These are phyloP conservation scores for Otocyon megalotis DNA, from an alignment of 2,113 vertebrate genomes.

Conservation along the genomic window DNA sequence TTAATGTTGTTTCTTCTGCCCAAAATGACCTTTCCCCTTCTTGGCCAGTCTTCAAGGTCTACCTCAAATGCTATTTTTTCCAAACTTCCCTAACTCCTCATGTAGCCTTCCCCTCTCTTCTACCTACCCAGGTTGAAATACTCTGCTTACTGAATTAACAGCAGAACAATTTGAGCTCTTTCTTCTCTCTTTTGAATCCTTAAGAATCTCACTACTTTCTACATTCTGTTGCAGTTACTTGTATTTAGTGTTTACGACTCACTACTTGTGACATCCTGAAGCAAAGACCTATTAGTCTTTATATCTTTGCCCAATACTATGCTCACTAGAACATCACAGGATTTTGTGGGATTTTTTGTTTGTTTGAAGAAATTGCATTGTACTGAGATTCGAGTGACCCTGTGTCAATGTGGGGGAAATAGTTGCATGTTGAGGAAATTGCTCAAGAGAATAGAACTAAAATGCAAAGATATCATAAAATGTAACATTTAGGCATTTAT, in stretches of 20 bases:
- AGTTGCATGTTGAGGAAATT: constrained; percentile 22
- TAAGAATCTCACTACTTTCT: background rate
- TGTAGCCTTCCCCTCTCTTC: background rate
- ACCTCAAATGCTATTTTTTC: background rate
- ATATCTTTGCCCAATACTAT: background rate
- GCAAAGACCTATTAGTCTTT: background rate
- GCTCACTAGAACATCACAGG: background rate
- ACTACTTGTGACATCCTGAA: background rate
- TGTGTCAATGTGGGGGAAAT: background rate
- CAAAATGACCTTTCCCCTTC: background rate
- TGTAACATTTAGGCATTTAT: constrained; percentile 18
- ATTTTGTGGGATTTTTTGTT: background rate
- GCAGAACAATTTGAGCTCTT: background rate
- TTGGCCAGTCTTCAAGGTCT: background rate
- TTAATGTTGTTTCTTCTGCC: background rate
- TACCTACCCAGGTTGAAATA: background rate
- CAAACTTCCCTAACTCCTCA: background rate
- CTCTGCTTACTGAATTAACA: background rate
- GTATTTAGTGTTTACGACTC: background rate
- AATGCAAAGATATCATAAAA: constrained; percentile 47
- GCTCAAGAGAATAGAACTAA: constrained; percentile 27
- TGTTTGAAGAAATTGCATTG: constrained; percentile 28
- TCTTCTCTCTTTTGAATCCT: background rate
- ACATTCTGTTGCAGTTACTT: background rate
- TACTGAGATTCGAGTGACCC: background rate